A percentile compares a stretch with the other conserved stretches of the same genome.
Conservation (phyloP, 2,113 vertebrate species). For the Hippolais icterina region DNA sequence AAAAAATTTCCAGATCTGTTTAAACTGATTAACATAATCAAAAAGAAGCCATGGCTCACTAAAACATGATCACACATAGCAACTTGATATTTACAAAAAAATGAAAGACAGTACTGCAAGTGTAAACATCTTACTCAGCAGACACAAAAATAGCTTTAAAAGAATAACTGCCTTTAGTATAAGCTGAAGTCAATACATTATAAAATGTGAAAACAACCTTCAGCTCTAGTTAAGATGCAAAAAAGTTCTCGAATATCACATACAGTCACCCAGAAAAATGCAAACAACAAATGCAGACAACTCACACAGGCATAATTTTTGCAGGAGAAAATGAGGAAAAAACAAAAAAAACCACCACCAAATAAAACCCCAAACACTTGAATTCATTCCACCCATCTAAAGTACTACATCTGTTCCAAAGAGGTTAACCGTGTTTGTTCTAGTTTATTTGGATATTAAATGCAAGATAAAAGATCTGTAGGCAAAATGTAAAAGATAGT, state of each 20-base stretch:
- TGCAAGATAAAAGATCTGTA: conserved; percentile 20
- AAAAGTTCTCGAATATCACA: neutral
- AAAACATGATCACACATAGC: neutral
- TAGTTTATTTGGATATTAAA: conserved; percentile 32
- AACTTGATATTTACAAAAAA: neutral
- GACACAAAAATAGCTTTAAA: neutral
- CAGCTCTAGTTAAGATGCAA: neutral
- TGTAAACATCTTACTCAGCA: neutral
- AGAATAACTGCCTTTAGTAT: neutral
- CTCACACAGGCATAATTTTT: neutral
- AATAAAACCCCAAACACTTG: neutral
- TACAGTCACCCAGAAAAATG: neutral
- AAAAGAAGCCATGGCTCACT: neutral
- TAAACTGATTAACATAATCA: neutral
- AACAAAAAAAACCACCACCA: neutral
- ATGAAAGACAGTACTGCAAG: neutral
- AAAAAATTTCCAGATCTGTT: neutral
- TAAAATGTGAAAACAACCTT: conserved; percentile 3
- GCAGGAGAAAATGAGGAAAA: neutral
- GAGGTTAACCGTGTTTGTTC: neutral
- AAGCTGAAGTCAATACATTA: neutral
- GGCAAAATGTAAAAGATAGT: neutral
- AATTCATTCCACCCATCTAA: neutral
- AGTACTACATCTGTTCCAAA: neutral
- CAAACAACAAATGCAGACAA: neutral